Evolutionary conservation across 2,797 vertebrate genomes (phyloP), one percentile per base, ranked within the genome.

Genomic region (Urocyon cinereoargenteus): DNA sequence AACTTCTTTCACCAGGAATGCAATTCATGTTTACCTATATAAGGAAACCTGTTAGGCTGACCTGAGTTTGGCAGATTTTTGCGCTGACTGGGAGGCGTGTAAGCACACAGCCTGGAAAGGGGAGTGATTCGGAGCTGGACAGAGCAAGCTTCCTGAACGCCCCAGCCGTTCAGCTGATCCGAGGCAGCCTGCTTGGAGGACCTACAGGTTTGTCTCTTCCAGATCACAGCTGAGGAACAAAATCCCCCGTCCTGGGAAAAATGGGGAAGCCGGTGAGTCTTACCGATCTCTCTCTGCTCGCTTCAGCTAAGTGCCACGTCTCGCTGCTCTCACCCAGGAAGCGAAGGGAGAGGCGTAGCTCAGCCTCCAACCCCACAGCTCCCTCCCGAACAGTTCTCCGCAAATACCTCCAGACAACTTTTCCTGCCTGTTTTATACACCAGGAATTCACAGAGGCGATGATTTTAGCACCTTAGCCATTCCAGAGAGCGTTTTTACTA

Each of bases 21-120:
- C 98, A 97, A 91, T 98, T 98, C 92, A 92, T 98, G 98, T 98
- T 99, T 98, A 99, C 98, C 98, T 99, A 99, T 99, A 99, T 99
- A 99, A 99, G 98, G 99, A 98, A 99, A 99, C 98, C 98, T 99
- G 98, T 98, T 97, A 59, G 97, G 28, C 98, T 90, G 75, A 73
- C 40, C 59, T 86, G 97, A 98, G 98, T 98, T 97, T 97, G 96
- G 98, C 83, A 3, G 97, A 96, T 97, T 97, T 97, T 96, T 36
- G 40, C 24, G 90, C 96, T 94, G 98, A 62, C 75, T 64, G 94
- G 90, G 97, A 98, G 98, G 97, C 97, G 94, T 94, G 96, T 86
- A 86, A 97, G 97, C 96, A 95, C 97, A 70, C 97, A 94, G 94
- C 98, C 97, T 90, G 22, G 92, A 92, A 96, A 96, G 96, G 96